Evolutionary conservation across 37 sponge, comb jelly and placozoan genomes (phyloP).

Genomic region (Eunapius fragilis): DNA sequence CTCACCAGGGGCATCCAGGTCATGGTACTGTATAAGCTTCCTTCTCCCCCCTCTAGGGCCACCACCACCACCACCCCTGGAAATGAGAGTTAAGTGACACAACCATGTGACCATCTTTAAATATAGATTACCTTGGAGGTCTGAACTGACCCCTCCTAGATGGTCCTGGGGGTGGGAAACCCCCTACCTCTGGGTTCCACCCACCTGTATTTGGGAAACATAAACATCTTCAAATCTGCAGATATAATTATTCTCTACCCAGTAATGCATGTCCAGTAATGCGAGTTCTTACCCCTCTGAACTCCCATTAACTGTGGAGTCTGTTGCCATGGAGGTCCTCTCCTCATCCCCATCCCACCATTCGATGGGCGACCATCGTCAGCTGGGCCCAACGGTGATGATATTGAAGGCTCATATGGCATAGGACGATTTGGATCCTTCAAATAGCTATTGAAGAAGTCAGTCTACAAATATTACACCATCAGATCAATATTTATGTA

Average conservation of each 20-base stretch:
- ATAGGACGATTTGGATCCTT: constrained; percentile 85
- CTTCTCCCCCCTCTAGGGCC: constrained; percentile 58
- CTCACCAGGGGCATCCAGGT: constrained; percentile 91
- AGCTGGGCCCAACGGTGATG: constrained; percentile 20
- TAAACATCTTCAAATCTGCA: no score
- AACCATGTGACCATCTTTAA: neutral
- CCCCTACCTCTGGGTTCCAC: constrained; percentile 5
- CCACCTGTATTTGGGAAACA: no score
- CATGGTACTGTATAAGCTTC: constrained; percentile 63
- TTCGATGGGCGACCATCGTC: neutral
- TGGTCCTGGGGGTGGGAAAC: constrained; percentile 15
- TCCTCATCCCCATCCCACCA: constrained; percentile 6
- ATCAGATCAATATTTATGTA: neutral
- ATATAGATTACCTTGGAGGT: constrained; percentile 27
- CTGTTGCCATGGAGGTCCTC: constrained; percentile 1
- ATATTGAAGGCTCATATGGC: constrained; percentile 39
- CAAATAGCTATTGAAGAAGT: constrained; percentile 88
- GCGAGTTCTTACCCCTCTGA: constrained; percentile 5
- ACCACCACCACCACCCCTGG: constrained; percentile 42
- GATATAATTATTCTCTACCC: constrained; percentile 4
- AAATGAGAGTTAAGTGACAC: neutral
- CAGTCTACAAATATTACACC: constrained; percentile 50
- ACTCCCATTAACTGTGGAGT: neutral
- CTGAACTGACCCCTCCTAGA: constrained; percentile 23
- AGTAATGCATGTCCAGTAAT: constrained; percentile 1